Evolutionary conservation across 2,797 vertebrate species (phyloP).

Genomic region (Notolabrus celidotus): DNA sequence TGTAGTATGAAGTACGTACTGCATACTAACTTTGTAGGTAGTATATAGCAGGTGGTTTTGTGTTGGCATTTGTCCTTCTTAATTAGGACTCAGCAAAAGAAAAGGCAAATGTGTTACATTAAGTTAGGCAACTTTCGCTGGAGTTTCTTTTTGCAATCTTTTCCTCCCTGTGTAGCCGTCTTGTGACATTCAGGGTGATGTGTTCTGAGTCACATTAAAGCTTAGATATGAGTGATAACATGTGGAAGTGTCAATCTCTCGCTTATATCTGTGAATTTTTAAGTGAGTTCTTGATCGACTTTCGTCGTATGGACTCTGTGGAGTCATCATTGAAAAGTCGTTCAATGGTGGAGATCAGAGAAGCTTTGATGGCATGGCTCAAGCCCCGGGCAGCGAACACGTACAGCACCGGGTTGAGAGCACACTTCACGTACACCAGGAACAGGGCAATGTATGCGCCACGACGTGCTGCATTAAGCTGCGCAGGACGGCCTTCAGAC

Average conservation of each 20-base stretch:
- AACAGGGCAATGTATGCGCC: conserved; percentile 79
- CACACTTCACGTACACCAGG: conserved; percentile 85
- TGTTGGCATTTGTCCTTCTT: too few species aligned
- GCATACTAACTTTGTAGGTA: too few species aligned
- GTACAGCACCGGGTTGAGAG: conserved; percentile 85
- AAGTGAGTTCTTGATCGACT: conserved; percentile 81
- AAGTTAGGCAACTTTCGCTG: not conserved
- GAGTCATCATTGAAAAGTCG: conserved; percentile 84
- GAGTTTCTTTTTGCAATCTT: not conserved
- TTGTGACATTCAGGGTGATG: not conserved
- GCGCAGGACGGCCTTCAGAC: accelerated
- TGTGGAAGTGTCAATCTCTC: not conserved
- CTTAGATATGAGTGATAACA: not conserved
- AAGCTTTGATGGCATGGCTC: conserved; percentile 75
- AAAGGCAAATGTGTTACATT: not conserved
- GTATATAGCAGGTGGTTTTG: too few species aligned
- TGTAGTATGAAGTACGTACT: too few species aligned
- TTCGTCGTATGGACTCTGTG: conserved; percentile 76
- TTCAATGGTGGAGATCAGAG: conserved; percentile 82
- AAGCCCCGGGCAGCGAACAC: conserved; percentile 86
- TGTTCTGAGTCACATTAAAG: not conserved
- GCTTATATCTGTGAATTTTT: conserved; percentile 78
- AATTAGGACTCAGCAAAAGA: not conserved
- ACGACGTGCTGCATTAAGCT: accelerated
- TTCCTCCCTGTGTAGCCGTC: not conserved